Base-by-base conservation (phyloP, 2,797 vertebrate genomes). In the Podarcis siculus region DNA sequence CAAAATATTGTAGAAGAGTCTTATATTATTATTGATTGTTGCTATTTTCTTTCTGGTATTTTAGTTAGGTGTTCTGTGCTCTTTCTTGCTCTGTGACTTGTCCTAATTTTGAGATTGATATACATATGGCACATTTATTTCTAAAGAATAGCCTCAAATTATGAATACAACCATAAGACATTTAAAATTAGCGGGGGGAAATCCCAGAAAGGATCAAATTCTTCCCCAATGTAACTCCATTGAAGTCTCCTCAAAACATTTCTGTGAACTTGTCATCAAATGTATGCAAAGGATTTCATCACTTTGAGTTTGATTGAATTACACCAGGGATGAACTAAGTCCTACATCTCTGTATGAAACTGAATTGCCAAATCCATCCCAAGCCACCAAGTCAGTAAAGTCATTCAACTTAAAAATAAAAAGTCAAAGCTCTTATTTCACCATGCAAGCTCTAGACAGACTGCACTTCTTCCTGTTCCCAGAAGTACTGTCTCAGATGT, bases 231-330 rank as follows among this genome's bases (percentile, higher is more conserved):
- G 27, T 82, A 89, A 82, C 58, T 86, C 84, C 30, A 86, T 79
- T 89, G 83, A 86, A 82, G 84, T 82, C 79, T 86, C 32, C 82
- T 82, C 82, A 86, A 89, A 89, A 86, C 42, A 86, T 89, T 86
- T 82, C 83, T 86, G 83, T 86, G 88, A 89, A 89, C 71, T 89
- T 69, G 78, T 86, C 61, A 86, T 89, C 79, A 86, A 86, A 89
- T 82, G 32, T 77, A 86, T 86, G 79, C 79, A 82, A 86, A 89
- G 42, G 79, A 89, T 89, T 75, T 89, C 88, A 86, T 69, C 71
- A 89, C 79, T 82, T 77, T 86, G 83, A 89, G 79, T 55, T 81
- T 86, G 79, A 86, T 89, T 79, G 83, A 82, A 89, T 89, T 86
- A 82, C 83, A 86, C 88, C 72, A 77, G 84, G 79, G 88, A 82